Evolutionary conservation across 2,797 vertebrate species (phyloP).

Genomic region (Microctenopoma steveboyesi): DNA sequence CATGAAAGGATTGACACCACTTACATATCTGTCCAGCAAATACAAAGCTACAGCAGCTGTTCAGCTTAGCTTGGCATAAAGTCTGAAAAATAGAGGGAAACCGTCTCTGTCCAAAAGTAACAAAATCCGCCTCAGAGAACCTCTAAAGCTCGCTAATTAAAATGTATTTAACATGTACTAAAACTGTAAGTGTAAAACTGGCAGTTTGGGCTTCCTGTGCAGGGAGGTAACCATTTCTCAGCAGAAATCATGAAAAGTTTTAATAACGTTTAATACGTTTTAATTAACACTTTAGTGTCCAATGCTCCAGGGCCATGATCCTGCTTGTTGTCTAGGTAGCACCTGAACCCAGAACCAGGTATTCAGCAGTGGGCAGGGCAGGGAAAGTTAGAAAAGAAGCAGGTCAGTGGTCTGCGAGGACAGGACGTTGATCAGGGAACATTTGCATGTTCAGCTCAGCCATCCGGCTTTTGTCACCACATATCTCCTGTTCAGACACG

Average conservation of each 20-base stretch:
- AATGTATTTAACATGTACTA: neutral
- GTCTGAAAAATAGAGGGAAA: neutral
- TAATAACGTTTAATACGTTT: neutral
- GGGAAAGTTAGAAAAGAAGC: too few species aligned
- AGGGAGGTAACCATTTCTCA: neutral
- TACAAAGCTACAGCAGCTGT: neutral
- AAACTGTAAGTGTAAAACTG: neutral
- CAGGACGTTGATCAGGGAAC: neutral
- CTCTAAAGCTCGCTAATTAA: neutral
- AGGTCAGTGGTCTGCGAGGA: too few species aligned
- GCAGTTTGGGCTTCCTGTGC: neutral
- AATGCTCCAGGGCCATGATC: too few species aligned
- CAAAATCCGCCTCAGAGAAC: neutral
- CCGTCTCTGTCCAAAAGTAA: neutral
- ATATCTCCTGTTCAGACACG: neutral
- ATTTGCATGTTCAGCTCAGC: conserved; percentile 6
- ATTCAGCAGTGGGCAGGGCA: too few species aligned
- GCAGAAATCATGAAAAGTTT: neutral
- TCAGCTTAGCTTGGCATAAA: conserved; percentile 1
- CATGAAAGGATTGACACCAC: neutral
- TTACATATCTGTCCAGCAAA: neutral
- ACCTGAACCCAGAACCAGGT: too few species aligned
- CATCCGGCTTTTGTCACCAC: neutral
- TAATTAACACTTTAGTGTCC: neutral
- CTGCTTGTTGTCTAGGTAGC: too few species aligned